phyloP scores from a whole-genome alignment of 2,888 invertebrate genomes.

The Andricus quercusramuli region DNA sequence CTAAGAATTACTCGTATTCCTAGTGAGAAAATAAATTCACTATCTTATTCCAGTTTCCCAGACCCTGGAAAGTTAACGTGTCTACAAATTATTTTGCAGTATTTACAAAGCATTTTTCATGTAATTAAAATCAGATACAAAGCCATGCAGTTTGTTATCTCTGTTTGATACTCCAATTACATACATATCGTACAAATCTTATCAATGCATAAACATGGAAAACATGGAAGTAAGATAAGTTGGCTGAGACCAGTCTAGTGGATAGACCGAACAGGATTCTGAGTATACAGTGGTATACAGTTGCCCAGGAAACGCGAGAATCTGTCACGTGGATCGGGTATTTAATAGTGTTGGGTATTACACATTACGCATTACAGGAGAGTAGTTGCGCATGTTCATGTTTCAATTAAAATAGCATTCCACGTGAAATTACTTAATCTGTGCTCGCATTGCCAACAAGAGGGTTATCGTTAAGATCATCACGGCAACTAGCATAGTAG shows the following conservation, averaged over 20 bases:
- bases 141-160: not conserved
- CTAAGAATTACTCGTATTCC: too few species aligned
- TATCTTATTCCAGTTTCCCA: too few species aligned
- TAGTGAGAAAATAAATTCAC: too few species aligned
- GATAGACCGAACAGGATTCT: slow-evolving; percentile 26
- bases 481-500: slow-evolving; percentile 7
- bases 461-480: slow-evolving; percentile 51
- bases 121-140: not conserved
- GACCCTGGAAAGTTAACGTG: not conserved
- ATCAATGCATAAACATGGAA: not conserved
- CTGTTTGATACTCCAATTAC: not conserved
- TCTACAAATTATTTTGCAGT: not conserved
- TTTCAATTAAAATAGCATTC: slow-evolving; percentile 66
- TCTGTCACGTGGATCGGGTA: not conserved
- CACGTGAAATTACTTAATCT: slow-evolving; percentile 62
- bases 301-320: not conserved
- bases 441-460: slow-evolving; percentile 50
- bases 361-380: slow-evolving; percentile 29
- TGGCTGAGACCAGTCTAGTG: not conserved
- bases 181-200: not conserved
- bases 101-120: not conserved
- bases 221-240: slow-evolving; percentile 12
- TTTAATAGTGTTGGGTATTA: slow-evolving; percentile 23
- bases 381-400: slow-evolving; percentile 57
- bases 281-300: not conserved